Evolutionary conservation across 2,888 invertebrate genomes (phyloP).

Genomic region (Drosophila atroscutellata): DNA sequence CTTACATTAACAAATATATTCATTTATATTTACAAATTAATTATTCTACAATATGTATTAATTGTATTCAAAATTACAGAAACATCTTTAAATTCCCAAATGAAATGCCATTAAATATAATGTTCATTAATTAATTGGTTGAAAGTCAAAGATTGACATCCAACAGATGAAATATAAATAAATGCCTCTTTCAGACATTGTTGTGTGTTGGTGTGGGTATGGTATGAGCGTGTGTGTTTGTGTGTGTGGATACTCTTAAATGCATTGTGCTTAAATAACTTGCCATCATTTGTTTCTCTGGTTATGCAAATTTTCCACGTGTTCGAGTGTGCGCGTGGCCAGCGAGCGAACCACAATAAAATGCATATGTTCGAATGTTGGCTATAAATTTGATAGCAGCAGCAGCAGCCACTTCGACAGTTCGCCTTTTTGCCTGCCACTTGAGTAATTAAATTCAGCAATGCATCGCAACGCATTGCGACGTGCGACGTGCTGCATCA

Average conservation of each 20-base stretch:
- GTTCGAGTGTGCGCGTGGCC: conserved; percentile 20
- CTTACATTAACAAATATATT: background rate
- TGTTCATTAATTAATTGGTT: conserved; percentile 16
- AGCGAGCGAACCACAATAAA: conserved; percentile 41
- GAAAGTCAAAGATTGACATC: conserved; percentile 29
- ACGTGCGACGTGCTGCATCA: conserved; percentile 15
- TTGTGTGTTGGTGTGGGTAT: background rate
- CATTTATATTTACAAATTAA: background rate
- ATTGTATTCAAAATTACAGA: too few relatives aligned
- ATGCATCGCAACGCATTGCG: conserved; percentile 18
- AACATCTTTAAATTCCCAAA: background rate
- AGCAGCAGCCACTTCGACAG: conserved; percentile 27
- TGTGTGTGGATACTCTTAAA: conserved; percentile 2
- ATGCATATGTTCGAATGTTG: conserved; percentile 50
- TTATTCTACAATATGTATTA: background rate
- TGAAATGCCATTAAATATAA: conserved; percentile 3
- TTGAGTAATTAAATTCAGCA: conserved; percentile 80
- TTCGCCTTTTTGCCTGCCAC: conserved; percentile 57
- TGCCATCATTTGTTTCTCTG: conserved; percentile 31
- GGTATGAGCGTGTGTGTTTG: background rate
- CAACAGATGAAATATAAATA: conserved; percentile 16
- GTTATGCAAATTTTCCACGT: conserved; percentile 5
- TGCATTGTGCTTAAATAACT: conserved; percentile 36
- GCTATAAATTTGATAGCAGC: conserved; percentile 48
- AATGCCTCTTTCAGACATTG: background rate